Evolutionary conservation across 2,113 vertebrate genomes (phyloP), one percentile per base, ranked within the genome.

Genomic region (Choloepus hoffmanni): DNA sequence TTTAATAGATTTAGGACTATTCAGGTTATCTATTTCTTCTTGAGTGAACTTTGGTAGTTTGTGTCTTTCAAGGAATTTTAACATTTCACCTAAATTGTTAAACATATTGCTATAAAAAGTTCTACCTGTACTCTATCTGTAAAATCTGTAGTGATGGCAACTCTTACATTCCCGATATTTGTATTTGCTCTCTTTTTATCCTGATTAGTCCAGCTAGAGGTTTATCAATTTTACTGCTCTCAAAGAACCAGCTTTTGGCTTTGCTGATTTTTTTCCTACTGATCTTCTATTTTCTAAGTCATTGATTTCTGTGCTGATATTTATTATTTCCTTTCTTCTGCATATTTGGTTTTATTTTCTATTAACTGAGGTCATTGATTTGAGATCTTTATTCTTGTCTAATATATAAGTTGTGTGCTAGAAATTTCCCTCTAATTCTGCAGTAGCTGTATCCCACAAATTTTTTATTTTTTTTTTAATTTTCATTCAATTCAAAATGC

Each of bases 391-490:
- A 40, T 85, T 74, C 30, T 58, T 78, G 26, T 68, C 40, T 68
- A 76, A 21, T 65, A n/a, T n/a, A 74, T 74, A 40, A 85, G 1
- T n/a, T 79, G 70, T 55, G 30, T 45, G 24, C 55, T 78, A 58
- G 85, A 93, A 89, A 40, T 60, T 62, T 73, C 58, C 40, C 7
- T 73, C 30, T 18, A 43, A 23, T 86, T 86, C 40, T 43, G 4
- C 15, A 81, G 33, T 50, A 85, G 5, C 40, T 81, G 24, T 40
- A 65, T 74, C 40, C 48, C 18, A 93, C n/a, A 81, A n/a, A 45
- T 45, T 89, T 85, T 77, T 77, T 79, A 72, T 48, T 86, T 93
- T 82, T 82, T 7, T 60, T 84, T 78, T 88, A 68, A 45, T 58
- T 70, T 92, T 83, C 15, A 90, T 43, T 79, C n/a, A 45, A 4